Evolutionary conservation across 2,113 vertebrate species (phyloP).

Genomic region (Athene noctua): DNA sequence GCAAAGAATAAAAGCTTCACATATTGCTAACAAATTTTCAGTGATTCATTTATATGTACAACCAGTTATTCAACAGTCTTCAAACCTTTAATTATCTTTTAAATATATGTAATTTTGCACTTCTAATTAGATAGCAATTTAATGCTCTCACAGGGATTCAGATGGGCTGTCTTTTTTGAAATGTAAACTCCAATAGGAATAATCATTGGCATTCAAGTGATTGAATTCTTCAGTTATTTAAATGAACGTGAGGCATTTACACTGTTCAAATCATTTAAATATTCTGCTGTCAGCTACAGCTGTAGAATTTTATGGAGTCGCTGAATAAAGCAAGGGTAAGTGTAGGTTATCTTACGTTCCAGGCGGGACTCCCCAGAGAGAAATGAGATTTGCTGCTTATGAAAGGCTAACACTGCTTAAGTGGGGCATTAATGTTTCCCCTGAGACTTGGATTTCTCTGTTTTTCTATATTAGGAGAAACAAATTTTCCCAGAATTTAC

Average conservation of each 20-base stretch:
- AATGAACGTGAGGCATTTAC: slow-evolving; percentile 67
- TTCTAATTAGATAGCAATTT: slow-evolving; percentile 88
- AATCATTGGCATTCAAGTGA: slow-evolving; percentile 78
- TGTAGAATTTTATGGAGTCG: slow-evolving; percentile 60
- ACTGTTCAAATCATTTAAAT: slow-evolving; percentile 67
- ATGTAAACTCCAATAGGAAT: slow-evolving; percentile 75
- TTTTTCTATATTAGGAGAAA: slow-evolving; percentile 59
- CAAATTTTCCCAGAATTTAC: slow-evolving; percentile 64
- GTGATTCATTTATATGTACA: slow-evolving; percentile 81
- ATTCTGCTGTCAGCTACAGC: slow-evolving; percentile 72
- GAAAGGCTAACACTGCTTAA: slow-evolving; percentile 61
- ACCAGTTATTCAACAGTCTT: slow-evolving; percentile 78
- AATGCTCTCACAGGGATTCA: slow-evolving; percentile 78
- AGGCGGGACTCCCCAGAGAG: slow-evolving; percentile 57
- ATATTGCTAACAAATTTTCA: slow-evolving; percentile 78
- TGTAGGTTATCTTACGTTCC: slow-evolving; percentile 61
- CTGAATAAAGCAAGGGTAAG: slow-evolving; percentile 59
- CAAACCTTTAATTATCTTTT: slow-evolving; percentile 88
- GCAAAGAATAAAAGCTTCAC: slow-evolving; percentile 71
- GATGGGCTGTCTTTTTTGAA: slow-evolving; percentile 73
- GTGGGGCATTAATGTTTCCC: slow-evolving; percentile 58
- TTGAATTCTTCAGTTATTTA: slow-evolving; percentile 79
- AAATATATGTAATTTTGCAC: slow-evolving; percentile 86
- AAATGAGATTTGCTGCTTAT: slow-evolving; percentile 62
- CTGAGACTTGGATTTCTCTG: slow-evolving; percentile 42